Base-by-base conservation (phyloP, 2,113 vertebrate genomes). In the Carassius carassius region DNA sequence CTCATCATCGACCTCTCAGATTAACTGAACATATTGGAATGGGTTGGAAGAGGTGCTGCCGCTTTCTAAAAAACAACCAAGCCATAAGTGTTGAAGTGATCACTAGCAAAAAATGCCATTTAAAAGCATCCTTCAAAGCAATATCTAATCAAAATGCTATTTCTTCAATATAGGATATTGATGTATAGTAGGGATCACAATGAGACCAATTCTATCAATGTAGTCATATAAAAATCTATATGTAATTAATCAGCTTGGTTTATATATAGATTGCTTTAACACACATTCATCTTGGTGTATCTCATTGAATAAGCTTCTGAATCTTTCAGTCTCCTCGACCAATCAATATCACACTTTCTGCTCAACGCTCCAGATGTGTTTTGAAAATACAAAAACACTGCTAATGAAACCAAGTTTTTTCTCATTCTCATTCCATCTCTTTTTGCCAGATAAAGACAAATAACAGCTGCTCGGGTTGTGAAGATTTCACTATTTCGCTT, bases 1-100 rank as follows among this genome's bases (percentile, higher is more conserved):
- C 63, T 85, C 35, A 63, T 87, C 23, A 16, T 69, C 49, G 32
- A 73, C 65, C 78, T n/a, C 7, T 49, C 47, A 69, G 83, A 81
- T 70, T 81, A 29, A 81, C 37, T 49, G 41, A 25, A 49, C 58
- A 37, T 60, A 49, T 81, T 78, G 32, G 81, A 49, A 51, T n/a
- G 49, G 51, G 49, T 49, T 10, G 17, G 41, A n/a, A 23, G 25
- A 19, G 25, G 21, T 60, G 56, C 19, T 44, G 77, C 32, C 13
- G 14, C 35, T 17, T 44, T 9, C 32, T 2, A 44, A 44, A 73
- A 16, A 19, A 17, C 3, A 17, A 62, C 70, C 37, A 75, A 19
- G 9, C 12, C 19, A 69, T 54, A 67, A 82, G n/a, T 25, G 19
- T 41, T 14, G 29, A 3, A 41, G 5, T n/a, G 37, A 62, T 51